Evolutionary conservation across 2,888 invertebrate genomes (phyloP).

Genomic region (Drosophila parthenogenetica): DNA sequence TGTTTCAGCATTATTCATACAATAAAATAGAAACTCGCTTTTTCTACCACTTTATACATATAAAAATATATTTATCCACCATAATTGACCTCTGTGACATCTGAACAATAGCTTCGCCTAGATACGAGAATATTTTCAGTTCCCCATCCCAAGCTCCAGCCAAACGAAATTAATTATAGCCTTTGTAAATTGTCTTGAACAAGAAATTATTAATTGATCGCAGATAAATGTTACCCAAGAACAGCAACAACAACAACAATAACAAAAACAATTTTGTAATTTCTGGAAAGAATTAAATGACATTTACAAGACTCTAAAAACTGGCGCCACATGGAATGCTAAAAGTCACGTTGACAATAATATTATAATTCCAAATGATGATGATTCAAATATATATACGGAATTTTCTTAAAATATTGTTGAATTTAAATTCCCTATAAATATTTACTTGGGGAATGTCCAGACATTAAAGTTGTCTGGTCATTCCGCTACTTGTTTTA

Average conservation of each 20-base stretch:
- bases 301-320: slow-evolving; percentile 43
- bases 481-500: neutral
- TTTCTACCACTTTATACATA: slow-evolving; percentile 23
- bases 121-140: slow-evolving; percentile 9
- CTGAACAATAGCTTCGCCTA: slow-evolving; percentile 46
- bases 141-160: slow-evolving; percentile 15
- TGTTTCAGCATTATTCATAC: slow-evolving; percentile 22
- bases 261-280: slow-evolving; percentile 35
- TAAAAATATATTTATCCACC: slow-evolving; percentile 36
- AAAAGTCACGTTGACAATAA: slow-evolving; percentile 14
- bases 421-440: neutral
- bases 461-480: neutral
- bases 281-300: slow-evolving; percentile 51
- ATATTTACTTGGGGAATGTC: neutral
- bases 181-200: slow-evolving; percentile 74
- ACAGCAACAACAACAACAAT: slow-evolving; percentile 6
- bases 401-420: neutral
- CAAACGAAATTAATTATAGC: slow-evolving; percentile 63
- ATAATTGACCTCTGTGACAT: slow-evolving; percentile 68
- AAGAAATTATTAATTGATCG: slow-evolving; percentile 64
- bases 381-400: neutral
- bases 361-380: neutral
- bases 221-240: slow-evolving; percentile 58
- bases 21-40: slow-evolving; percentile 22
- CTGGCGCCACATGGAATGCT: slow-evolving; percentile 47